Conservation (phyloP, 2,888 invertebrate genomes). For the Drosophila conformis region DNA sequence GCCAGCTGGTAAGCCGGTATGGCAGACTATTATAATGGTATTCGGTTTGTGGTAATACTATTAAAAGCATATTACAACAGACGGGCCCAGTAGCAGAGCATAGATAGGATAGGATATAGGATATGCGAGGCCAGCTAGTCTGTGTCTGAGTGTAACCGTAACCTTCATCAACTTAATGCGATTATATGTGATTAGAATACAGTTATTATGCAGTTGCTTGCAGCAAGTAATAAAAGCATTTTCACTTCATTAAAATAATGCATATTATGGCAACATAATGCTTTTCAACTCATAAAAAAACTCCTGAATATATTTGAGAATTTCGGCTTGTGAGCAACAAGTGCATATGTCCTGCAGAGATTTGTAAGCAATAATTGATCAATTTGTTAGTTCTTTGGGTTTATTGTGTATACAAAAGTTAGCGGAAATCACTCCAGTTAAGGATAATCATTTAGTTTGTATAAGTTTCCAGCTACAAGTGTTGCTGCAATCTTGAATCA, state of each 20-base stretch:
- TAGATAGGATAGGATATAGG: not conserved
- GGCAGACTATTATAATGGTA: slow-evolving; percentile 44
- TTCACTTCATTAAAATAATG: not conserved
- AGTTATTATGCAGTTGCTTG: slow-evolving; percentile 10
- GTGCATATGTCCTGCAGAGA: not conserved
- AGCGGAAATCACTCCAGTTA: not conserved
- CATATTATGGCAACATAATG: not conserved
- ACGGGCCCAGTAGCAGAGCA: not conserved
- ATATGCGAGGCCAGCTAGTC: not conserved
- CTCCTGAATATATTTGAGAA: not conserved
- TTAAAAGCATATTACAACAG: slow-evolving; percentile 66
- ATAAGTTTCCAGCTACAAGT: not conserved
- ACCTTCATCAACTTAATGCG: slow-evolving; percentile 48
- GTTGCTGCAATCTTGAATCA: not conserved
- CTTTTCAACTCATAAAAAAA: not conserved
- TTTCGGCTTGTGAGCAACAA: not conserved
- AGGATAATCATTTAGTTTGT: not conserved
- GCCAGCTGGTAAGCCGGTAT: not conserved
- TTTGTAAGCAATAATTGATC: not conserved
- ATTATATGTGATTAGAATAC: slow-evolving; percentile 28
- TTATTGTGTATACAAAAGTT: not conserved
- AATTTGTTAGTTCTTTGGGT: not conserved
- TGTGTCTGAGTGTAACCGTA: slow-evolving; percentile 11
- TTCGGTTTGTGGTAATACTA: slow-evolving; percentile 62
- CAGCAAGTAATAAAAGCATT: not conserved